Evolutionary conservation across 2,113 vertebrate species (phyloP).

Genomic region (Malurus alboscapulatus): DNA sequence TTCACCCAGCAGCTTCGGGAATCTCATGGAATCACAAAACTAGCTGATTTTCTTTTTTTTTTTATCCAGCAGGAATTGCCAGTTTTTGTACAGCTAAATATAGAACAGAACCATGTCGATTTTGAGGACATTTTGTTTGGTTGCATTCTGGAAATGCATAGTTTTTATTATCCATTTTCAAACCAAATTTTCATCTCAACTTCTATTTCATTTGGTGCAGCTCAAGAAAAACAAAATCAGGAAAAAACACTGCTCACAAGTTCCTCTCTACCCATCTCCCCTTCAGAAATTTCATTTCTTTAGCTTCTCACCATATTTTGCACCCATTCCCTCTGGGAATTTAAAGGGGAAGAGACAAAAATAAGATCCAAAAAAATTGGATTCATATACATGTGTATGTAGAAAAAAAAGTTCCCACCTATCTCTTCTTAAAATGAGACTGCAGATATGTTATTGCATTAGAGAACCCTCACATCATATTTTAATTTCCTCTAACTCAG

Average conservation of each 20-base stretch:
- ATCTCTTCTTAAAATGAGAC: background rate
- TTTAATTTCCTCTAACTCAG: background rate
- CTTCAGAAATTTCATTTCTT: background rate
- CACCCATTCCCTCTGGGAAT: background rate
- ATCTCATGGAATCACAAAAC: background rate
- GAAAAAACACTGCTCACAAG: background rate
- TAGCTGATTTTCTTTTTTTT: background rate
- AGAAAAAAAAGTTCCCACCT: background rate
- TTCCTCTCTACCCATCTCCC: background rate
- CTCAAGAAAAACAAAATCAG: background rate
- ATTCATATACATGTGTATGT: background rate
- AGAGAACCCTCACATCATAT: background rate
- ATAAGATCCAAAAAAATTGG: background rate
- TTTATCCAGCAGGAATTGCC: background rate
- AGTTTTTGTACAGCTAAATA: background rate
- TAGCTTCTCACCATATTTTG: background rate
- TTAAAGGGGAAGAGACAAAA: background rate
- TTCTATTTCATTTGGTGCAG: background rate
- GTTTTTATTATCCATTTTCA: background rate
- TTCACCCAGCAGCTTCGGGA: constrained; percentile 2
- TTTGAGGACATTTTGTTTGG: background rate
- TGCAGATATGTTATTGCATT: background rate
- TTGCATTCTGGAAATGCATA: background rate
- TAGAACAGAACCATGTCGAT: background rate
- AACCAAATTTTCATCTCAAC: background rate